A percentile compares a stretch with the other conserved stretches of the same genome.
phyloP scores from a whole-genome alignment of 2,888 invertebrate genomes.

The Flabesymbios commensalis region DNA sequence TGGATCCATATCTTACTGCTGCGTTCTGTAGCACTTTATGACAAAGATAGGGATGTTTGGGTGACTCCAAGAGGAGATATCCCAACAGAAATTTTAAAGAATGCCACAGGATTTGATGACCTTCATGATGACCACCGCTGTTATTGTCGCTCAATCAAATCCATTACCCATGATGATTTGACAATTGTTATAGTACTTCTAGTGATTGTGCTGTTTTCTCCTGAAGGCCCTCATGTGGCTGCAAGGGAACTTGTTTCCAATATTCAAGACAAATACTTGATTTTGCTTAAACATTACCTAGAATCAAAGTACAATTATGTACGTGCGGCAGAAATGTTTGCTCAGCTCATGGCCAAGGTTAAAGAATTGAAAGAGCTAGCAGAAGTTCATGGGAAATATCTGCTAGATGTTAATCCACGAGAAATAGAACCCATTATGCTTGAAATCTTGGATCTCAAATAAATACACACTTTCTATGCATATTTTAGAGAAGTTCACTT shows the following conservation, averaged over 20 bases:
- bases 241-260: constrained; percentile 47
- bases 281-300: constrained; percentile 57
- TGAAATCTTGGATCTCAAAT: constrained; percentile 86
- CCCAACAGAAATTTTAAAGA: constrained; percentile 85
- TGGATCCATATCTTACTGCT: constrained; percentile 72
- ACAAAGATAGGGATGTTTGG: constrained; percentile 87
- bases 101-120: constrained; percentile 69
- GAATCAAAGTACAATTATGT: constrained; percentile 51
- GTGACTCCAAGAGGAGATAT: constrained; percentile 72
- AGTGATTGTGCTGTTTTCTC: constrained; percentile 88
- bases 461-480: too few relatives aligned
- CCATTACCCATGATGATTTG: constrained; percentile 74
- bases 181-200: constrained; percentile 87
- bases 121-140: constrained; percentile 56
- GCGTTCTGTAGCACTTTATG: constrained; percentile 88
- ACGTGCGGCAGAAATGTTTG: constrained; percentile 45
- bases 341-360: constrained; percentile 78
- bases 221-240: constrained; percentile 74
- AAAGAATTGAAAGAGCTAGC: constrained; percentile 85
- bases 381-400: constrained; percentile 88
- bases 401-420: constrained; percentile 88
- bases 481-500: too few relatives aligned
- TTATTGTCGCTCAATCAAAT: constrained; percentile 54
- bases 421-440: constrained; percentile 89
- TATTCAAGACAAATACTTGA: constrained; percentile 63